These are phyloP conservation scores for Dasypogon diadema DNA, from an alignment of 2,888 invertebrate genomes.

Conservation along the genomic window DNA sequence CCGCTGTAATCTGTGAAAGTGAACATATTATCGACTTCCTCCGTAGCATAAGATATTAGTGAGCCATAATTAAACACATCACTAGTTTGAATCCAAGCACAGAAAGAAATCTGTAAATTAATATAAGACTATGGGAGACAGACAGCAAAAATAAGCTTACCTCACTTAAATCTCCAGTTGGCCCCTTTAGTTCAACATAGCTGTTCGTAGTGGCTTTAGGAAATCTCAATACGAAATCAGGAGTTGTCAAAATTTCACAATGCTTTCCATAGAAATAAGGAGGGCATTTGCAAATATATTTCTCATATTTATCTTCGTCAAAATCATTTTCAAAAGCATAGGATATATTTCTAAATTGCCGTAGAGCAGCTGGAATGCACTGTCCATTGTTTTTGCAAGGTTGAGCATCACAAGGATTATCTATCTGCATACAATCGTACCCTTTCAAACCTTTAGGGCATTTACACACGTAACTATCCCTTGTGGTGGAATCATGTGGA, in stretches of 20 bases:
- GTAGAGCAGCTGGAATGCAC: conserved; percentile 68
- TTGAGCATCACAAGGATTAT: conserved; percentile 65
- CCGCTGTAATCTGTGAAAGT: conserved; percentile 79
- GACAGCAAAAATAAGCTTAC: conserved; percentile 62
- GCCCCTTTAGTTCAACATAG: conserved; percentile 71
- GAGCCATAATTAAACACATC: conserved; percentile 78
- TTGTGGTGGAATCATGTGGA: conserved; percentile 65
- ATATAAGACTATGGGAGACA: neutral
- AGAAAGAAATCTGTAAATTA: conserved; percentile 70
- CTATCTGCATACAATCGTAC: conserved; percentile 68
- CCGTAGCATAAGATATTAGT: conserved; percentile 76
- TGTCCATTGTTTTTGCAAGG: conserved; percentile 68
- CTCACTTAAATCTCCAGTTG: conserved; percentile 68
- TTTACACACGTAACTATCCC: conserved; percentile 70
- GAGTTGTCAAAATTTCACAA: conserved; percentile 70
- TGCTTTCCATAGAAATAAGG: conserved; percentile 69
- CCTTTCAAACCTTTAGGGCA: conserved; percentile 73
- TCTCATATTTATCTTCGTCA: conserved; percentile 60
- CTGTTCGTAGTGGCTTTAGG: conserved; percentile 72
- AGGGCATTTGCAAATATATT: conserved; percentile 70
- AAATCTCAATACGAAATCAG: conserved; percentile 73
- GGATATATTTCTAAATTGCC: conserved; percentile 14
- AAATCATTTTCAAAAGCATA: conserved; percentile 61
- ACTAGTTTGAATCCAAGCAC: conserved; percentile 75
- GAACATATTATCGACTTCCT: conserved; percentile 73